These are phyloP conservation scores for Helicolenus hilgendorfi DNA, from an alignment of 2,797 vertebrate genomes.

Conservation along the genomic window DNA sequence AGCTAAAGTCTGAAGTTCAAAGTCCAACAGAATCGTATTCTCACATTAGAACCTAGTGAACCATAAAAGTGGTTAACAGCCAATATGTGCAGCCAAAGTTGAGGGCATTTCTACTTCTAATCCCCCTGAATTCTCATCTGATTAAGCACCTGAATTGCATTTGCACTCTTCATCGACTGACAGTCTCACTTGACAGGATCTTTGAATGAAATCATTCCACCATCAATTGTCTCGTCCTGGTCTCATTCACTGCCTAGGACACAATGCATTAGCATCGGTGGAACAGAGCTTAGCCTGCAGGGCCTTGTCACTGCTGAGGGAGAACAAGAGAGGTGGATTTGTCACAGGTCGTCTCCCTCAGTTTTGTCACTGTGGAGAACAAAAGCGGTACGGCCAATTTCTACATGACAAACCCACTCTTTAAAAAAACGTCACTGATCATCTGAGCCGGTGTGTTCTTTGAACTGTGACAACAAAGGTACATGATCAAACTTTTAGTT, in stretches of 20 bases:
- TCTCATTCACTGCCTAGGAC: slow-evolving; percentile 31
- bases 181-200: slow-evolving; percentile 2
- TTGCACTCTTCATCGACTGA: neutral
- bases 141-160: neutral
- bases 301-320: slow-evolving; percentile 44
- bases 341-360: slow-evolving; percentile 32
- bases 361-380: slow-evolving; percentile 19
- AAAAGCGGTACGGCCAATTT: neutral
- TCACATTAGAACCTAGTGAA: neutral
- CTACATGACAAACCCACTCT: neutral
- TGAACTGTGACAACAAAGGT: slow-evolving; percentile 13
- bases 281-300: slow-evolving; percentile 17
- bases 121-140: neutral
- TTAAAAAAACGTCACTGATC: neutral
- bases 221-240: neutral
- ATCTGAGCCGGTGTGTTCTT: neutral
- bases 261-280: slow-evolving; percentile 30
- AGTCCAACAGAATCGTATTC: slow-evolving; percentile 9
- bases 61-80: neutral
- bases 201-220: slow-evolving; percentile 12
- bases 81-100: neutral
- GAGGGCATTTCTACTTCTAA: neutral
- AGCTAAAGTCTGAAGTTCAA: slow-evolving; percentile 57
- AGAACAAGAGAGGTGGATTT: slow-evolving; percentile 51
- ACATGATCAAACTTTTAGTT: slow-evolving; percentile 22